These are phyloP conservation scores for Scrobipalpa costella DNA, from an alignment of 2,888 invertebrate genomes.

Conservation along the genomic window DNA sequence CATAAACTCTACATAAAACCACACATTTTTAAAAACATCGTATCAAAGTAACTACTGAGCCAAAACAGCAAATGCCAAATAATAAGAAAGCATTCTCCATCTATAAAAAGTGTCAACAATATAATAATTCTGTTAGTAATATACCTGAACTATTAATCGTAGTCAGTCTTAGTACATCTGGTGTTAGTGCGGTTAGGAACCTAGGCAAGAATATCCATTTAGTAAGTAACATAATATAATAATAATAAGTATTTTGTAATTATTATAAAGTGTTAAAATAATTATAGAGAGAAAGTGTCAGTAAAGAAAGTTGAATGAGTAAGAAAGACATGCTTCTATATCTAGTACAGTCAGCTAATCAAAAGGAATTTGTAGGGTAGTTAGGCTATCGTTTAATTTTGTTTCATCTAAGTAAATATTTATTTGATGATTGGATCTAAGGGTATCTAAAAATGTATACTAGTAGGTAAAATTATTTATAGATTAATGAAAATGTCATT, in stretches of 20 bases:
- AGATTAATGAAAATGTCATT: too few relatives aligned
- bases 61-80: slow-evolving; percentile 55
- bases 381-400: not conserved
- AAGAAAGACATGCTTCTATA: slow-evolving; percentile 6
- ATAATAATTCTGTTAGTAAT: slow-evolving; percentile 49
- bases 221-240: slow-evolving; percentile 19
- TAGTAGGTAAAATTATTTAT: too few relatives aligned
- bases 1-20: slow-evolving; percentile 29
- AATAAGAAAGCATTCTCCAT: slow-evolving; percentile 76
- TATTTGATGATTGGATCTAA: too few relatives aligned
- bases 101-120: slow-evolving; percentile 48
- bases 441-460: too few relatives aligned
- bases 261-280: not conserved
- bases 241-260: not conserved
- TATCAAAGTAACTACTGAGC: slow-evolving; percentile 40
- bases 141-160: slow-evolving; percentile 80
- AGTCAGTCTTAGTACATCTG: slow-evolving; percentile 79
- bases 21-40: slow-evolving; percentile 32
- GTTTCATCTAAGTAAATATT: too few relatives aligned
- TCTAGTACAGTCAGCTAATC: slow-evolving; percentile 16
- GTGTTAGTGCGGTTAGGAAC: slow-evolving; percentile 80
- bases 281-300: not conserved
- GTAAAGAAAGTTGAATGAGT: not conserved
- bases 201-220: slow-evolving; percentile 59
- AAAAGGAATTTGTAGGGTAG: not conserved